A percentile compares a stretch with the other conserved stretches of the same genome.
These are phyloP conservation scores for Cryptophagus acutangulus DNA, from an alignment of 2,888 invertebrate species.

Conservation along the genomic window DNA sequence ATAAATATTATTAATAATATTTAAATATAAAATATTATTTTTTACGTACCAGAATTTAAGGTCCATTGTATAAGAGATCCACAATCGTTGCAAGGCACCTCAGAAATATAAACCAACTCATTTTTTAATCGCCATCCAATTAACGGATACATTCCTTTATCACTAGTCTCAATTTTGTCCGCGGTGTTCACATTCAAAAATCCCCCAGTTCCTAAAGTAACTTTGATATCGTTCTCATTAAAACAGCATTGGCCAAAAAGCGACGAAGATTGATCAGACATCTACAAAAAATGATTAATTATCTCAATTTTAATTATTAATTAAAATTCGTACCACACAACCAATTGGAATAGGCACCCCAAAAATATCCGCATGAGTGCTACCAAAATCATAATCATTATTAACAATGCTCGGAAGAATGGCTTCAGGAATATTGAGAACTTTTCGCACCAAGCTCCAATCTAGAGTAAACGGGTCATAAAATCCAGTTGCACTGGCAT, in stretches of 20 bases:
- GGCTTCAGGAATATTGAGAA: constrained; percentile 66
- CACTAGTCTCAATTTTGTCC: constrained; percentile 67
- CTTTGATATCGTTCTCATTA: constrained; percentile 70
- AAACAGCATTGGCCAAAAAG: constrained; percentile 85
- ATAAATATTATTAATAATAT: constrained; percentile 22
- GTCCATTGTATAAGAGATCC: constrained; percentile 87
- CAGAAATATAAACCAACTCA: constrained; percentile 69
- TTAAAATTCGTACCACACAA: constrained; percentile 60
- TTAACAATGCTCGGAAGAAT: constrained; percentile 79
- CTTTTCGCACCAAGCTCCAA: constrained; percentile 74
- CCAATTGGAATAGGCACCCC: constrained; percentile 73
- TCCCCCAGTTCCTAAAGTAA: constrained; percentile 89
- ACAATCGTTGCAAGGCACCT: constrained; percentile 84
- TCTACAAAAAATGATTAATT: constrained; percentile 48
- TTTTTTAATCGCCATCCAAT: constrained; percentile 75
- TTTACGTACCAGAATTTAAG: constrained; percentile 56
- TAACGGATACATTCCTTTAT: constrained; percentile 83
- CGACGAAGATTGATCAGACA: constrained; percentile 86
- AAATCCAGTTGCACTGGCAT: constrained; percentile 86
- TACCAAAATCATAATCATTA: constrained; percentile 71
- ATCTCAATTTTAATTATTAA: not conserved
- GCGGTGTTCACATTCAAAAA: constrained; percentile 85
- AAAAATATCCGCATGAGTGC: constrained; percentile 61
- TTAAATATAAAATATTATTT: constrained; percentile 7
- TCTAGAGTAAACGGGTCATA: constrained; percentile 87